Conservation (phyloP, 2,113 vertebrate genomes). For the Scopus umbretta region DNA sequence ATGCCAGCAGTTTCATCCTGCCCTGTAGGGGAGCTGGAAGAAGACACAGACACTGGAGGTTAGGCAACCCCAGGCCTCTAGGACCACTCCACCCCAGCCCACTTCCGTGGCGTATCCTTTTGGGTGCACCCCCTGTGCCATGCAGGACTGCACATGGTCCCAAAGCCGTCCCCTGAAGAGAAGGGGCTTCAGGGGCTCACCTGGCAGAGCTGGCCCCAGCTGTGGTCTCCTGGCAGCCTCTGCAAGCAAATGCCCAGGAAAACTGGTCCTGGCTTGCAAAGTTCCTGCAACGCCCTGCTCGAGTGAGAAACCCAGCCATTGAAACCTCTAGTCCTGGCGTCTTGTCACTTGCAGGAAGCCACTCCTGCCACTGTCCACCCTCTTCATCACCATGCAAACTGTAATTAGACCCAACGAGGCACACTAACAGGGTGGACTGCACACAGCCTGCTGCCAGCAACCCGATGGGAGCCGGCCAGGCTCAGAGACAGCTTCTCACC, state of each 20-base stretch:
- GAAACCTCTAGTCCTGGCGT: slow-evolving; percentile 7
- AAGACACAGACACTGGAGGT: slow-evolving; percentile 33
- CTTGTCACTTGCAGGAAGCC: not conserved
- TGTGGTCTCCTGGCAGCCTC: not conserved
- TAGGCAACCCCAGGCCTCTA: not conserved
- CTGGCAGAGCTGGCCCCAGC: not conserved
- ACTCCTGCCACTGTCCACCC: slow-evolving; percentile 39
- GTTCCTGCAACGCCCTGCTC: not conserved
- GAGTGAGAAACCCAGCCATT: not conserved
- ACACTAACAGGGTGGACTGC: not conserved
- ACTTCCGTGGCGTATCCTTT: not conserved
- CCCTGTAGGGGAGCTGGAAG: slow-evolving; percentile 59
- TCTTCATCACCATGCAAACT: not conserved
- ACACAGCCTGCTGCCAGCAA: not conserved
- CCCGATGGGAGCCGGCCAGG: not conserved
- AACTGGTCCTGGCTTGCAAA: not conserved
- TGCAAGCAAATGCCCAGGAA: not conserved
- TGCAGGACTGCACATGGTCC: not conserved
- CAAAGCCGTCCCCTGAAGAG: not conserved
- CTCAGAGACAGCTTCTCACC: not conserved
- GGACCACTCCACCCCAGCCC: not conserved
- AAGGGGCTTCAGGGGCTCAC: not conserved
- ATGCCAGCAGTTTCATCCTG: slow-evolving; percentile 54
- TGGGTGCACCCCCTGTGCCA: not conserved
- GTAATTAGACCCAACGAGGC: slow-evolving; percentile 22